Evolutionary conservation across 2,888 invertebrate species (phyloP), one percentile per base, ranked within the genome.

Genomic region (Eupelmus urozonus): DNA sequence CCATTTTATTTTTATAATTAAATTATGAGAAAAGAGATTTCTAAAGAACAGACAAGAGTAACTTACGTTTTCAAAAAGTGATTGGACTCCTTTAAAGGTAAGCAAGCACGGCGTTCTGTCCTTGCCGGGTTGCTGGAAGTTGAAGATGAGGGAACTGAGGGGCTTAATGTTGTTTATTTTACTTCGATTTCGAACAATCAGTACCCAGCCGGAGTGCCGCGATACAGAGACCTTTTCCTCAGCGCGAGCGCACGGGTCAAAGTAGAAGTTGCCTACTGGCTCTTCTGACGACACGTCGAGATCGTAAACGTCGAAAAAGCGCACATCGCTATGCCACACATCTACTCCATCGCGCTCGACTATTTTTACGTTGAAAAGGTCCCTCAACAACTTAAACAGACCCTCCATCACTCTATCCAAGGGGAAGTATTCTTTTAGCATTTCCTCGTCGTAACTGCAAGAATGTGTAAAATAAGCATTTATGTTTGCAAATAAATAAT

Each of bases 281-380:
- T 87, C 91, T 62, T 91, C 91, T 78, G 91, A 92, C 0, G 87
- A 85, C 49, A 80, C 67, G 7, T 93, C 91, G 16, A 92, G 91
- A 85, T 97, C 96, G 84, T 92, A 94, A 11, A 98, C 91, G 85
- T 96, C 94, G 88, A 93, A 97, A 87, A 94, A 96, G 85, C 93
- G 93, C 0, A 97, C 97, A 87, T 96, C 95, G 78, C 94, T 93
- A 86, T 97, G 95, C 98, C 98, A 98, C 0, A 93, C 93, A 67
- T 95, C 92, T 0, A 93, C 93, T 80, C 92, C 92, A 2, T 91
- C 87, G 76, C 76, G 81, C 86, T 95, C 94, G 45, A 93, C 92
- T 66, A 96, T 94, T 84, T 93, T 92, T 25, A 97, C 93, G 79
- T 94, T 94, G 87, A 97, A 98, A 5, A 98, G 90, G 69, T 92